Base-by-base conservation (phyloP, 1,140 invertebrate genomes). In the Orius laevigatus region DNA sequence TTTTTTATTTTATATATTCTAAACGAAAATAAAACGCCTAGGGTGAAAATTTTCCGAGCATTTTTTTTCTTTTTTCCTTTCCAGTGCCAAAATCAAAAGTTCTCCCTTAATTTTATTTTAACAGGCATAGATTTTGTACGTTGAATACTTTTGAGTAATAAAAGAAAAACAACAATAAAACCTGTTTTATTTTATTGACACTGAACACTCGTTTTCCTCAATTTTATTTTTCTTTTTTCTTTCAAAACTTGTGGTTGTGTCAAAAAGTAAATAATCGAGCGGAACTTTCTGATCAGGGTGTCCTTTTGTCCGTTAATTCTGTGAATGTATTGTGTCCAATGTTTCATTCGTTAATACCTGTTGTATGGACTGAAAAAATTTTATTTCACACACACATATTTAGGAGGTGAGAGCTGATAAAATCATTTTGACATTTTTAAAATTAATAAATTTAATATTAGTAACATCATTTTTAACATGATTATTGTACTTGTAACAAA, bases 401-500 rank as follows among this genome's bases (percentile, higher is more conserved):
- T 46, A 46, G 44, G 35, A 33, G 44, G 44, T 46, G 44, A 46
- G 44, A 46, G 31, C 31, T 16, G 16, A 32, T 33, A 46, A 34
- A 14, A 46, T 34, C 15, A 15, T 33, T 33, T 35, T 44, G 42
- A 25, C 42, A 44, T 46, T 46, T 34, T 46, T 12, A 46, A 34
- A 15, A 46, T 33, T 14, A n/a, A 34, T 16, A 34, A 46, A 46
- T 39, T 14, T 39, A 14, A 39, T 38, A 39, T 32, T 48, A 48
- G 46, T 39, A 48, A 38, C 15, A 48, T 48, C 34, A 48, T 40
- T 48, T 48, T 48, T 48, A 48, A 38, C 34, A 38, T n/a, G n/a
- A n/a, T n/a, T 39, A 48, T 48, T 46, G 46, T 48, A 39, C 39
- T 40, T 38, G 19, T 48, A 38, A 36, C 39, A 48, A 48, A 47